Evolutionary conservation across 1,140 invertebrate genomes (phyloP), one percentile per base, ranked within the genome.

Genomic region (Phocides pigmalion): DNA sequence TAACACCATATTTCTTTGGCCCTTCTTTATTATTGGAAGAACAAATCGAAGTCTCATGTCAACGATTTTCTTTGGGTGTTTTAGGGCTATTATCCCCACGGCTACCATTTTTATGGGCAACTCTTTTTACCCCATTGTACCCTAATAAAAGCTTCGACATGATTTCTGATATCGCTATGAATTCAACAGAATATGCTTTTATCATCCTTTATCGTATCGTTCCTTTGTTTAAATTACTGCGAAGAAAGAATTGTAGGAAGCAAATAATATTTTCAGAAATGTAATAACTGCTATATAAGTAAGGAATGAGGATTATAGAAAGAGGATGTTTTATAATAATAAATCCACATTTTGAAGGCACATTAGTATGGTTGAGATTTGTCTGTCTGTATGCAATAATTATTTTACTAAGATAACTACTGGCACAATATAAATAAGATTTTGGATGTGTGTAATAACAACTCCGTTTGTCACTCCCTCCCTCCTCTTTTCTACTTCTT

Each of bases 11-110:
- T 42, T 42, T 42, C 41, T 42, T 17, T 19, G 5, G 14, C 15
- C 41, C 41, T 17, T 51, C 44, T 22, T 51, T 51, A 51, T 51
- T 51, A 51, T 51, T 51, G 14, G 14, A 49, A 22, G 46, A 49
- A 51, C 47, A 35, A 51, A 51, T 51, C 47, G 47, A 51, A 51
- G 25, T 28, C 47, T 51, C 14, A 51, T 51, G 47, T 51, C 47
- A 51, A 51, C 47, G 47, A 15, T 51, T 51, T 51, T 35, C 47
- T 35, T 51, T 51, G 47, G 47, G 47, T 51, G 47, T 51, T 51
- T 51, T 51, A 51, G 47, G 47, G 8, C 28, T 15, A 51, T 51
- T 51, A 51, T 51, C 47, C 46, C 28, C 19, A 32, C 15, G 47
- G 47, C 47, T 15, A 28, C 47, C 47, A 51, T 51, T 51, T 47